Conservation (phyloP, 1,140 invertebrate species). For the Aphaenogaster floridana region DNA sequence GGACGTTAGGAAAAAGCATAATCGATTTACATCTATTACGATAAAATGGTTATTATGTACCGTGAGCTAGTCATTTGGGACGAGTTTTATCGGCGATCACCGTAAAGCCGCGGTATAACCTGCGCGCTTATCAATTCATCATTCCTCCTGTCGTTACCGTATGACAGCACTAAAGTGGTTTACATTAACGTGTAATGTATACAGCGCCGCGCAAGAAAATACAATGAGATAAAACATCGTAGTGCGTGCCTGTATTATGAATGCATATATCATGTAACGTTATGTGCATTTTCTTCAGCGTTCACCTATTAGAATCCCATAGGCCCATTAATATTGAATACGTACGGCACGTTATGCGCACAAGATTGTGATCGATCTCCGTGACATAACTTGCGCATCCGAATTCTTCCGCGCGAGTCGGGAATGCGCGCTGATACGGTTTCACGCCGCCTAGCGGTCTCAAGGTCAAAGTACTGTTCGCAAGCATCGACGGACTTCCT, state of each 20-base stretch:
- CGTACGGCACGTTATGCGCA: neutral
- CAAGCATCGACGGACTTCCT: conserved; percentile 36
- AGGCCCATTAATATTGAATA: conserved; percentile 48
- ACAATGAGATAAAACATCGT: conserved; percentile 57
- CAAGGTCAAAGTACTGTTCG: conserved; percentile 64
- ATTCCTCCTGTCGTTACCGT: conserved; percentile 56
- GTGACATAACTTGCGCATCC: neutral
- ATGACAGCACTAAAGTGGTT: conserved; percentile 59
- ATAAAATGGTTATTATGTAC: conserved; percentile 63
- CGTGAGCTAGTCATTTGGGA: conserved; percentile 56
- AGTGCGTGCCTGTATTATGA: conserved; percentile 39
- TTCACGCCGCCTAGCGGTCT: conserved; percentile 36
- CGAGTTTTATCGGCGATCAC: conserved; percentile 56
- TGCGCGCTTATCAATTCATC: conserved; percentile 62
- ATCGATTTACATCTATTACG: conserved; percentile 65
- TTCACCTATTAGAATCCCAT: conserved; percentile 11
- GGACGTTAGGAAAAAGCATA: conserved; percentile 47
- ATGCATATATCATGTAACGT: conserved; percentile 47
- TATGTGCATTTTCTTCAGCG: conserved; percentile 35
- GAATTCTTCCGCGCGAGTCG: conserved; percentile 18
- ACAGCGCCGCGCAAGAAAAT: conserved; percentile 52
- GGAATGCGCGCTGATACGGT: conserved; percentile 46
- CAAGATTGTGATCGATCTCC: neutral
- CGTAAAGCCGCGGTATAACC: conserved; percentile 39
- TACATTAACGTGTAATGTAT: conserved; percentile 61